Evolutionary conservation across 2,797 vertebrate species (phyloP).

Genomic region (Pangasius larnaudii): DNA sequence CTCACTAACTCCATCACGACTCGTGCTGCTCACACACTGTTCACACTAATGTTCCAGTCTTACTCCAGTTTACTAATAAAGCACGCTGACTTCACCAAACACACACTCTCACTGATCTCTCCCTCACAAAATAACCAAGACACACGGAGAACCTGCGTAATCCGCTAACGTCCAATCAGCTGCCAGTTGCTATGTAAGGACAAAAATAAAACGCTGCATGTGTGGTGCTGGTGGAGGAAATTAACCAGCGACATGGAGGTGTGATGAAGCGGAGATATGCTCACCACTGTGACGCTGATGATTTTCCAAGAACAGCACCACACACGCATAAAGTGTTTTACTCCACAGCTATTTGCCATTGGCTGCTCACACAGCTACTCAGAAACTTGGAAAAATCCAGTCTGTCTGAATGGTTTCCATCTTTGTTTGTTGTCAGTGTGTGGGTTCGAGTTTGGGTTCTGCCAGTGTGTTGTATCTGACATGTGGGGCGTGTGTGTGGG

Average conservation of each 20-base stretch:
- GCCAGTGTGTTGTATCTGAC: background rate
- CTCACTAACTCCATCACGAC: constrained; percentile 10
- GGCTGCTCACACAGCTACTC: no score
- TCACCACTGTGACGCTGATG: background rate
- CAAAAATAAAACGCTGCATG: background rate
- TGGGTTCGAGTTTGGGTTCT: background rate
- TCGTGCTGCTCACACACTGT: constrained; percentile 11
- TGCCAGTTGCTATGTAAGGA: background rate
- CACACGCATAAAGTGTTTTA: background rate
- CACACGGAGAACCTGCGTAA: background rate
- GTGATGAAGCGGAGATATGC: background rate
- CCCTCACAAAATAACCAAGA: background rate
- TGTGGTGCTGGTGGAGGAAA: background rate
- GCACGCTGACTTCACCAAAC: background rate
- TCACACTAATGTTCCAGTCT: constrained; percentile 13
- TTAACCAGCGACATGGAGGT: background rate
- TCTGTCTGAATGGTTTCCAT: constrained; percentile 60
- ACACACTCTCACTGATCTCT: background rate
- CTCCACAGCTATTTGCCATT: background rate
- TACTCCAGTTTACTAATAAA: constrained; percentile 10
- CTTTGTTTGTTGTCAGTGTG: background rate
- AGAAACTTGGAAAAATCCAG: background rate
- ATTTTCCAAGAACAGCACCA: background rate
- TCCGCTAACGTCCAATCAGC: background rate
- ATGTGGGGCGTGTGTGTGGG: background rate